Evolutionary conservation across 2,888 invertebrate species (phyloP), one percentile per base, ranked within the genome.

Genomic region (Endomychus coccineus): DNA sequence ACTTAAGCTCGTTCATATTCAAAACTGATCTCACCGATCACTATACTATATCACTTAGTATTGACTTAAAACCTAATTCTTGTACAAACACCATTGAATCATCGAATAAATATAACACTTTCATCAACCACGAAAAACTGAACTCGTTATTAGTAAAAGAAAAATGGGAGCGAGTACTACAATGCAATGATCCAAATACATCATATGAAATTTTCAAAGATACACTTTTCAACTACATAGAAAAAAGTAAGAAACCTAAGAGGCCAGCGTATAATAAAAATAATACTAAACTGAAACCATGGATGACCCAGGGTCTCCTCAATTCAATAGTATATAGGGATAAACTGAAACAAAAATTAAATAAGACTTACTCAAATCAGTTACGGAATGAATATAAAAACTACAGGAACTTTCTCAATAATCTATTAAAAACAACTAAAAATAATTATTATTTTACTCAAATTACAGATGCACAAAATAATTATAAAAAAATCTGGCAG

Each of bases 11-110:
- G 10, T 3, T 15, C 3, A 2, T 30, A n/a, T 30, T 30, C 5
- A 13, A 32, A 14, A 22, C 22, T 9, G 22, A 32, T 32, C 22
- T 32, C 22, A 22, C 31, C 14, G 22, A 32, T 12, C 31, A 32
- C 10, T 32, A 10, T 15, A 32, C 31, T 16, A n/a, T n/a, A n/a
- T n/a, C n/a, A n/a, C n/a, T n/a, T n/a, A n/a, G n/a, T n/a, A n/a
- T n/a, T n/a, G n/a, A n/a, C n/a, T n/a, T n/a, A n/a, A n/a, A n/a
- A n/a, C n/a, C n/a, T n/a, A n/a, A n/a, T n/a, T n/a, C n/a, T n/a
- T n/a, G n/a, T n/a, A n/a, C n/a, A n/a, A n/a, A n/a, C n/a, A n/a
- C n/a, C n/a, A n/a, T n/a, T n/a, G n/a, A n/a, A n/a, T n/a, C n/a
- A n/a, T n/a, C n/a, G n/a, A n/a, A n/a, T n/a, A n/a, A n/a, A n/a